Evolutionary conservation across 1,140 invertebrate species (phyloP), one percentile per base, ranked within the genome.

Genomic region (Lordiphosa collinella): DNA sequence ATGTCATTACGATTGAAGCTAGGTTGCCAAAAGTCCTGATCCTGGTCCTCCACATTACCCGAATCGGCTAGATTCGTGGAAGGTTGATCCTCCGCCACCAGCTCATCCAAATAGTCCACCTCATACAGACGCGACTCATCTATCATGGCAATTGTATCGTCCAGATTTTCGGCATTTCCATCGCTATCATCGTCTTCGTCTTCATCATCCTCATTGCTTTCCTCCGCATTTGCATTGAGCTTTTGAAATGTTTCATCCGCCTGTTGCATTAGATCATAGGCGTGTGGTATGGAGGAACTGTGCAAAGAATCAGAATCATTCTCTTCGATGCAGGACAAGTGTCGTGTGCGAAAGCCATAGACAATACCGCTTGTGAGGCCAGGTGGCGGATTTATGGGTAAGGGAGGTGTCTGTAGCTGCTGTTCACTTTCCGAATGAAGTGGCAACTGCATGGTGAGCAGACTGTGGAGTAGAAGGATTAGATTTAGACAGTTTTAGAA

Each of bases 261-360:
- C 52, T 87, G 71, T 55, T 89, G 72, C 58, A 88, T 86, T 36
- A 88, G 57, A 43, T 89, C 87, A 36, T 68, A 84, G 32, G 85
- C 65, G 18, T 72, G 71, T 13, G 86, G 80, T 38, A 87, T 60
- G 8, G 86, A 87, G 0, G 76, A 73, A 4, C 87, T 78, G 41
- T 87, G 82, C 43, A 86, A 46, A 2, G 87, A 89, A 37, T 89
- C 87, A 16, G 87, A 86, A 55, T 88, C 87, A 10, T 89, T 88
- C 48, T 89, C 87, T 46, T 88, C 85, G 47, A 89, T 89, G 69
- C 87, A 89, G 43, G 87, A 89, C 43, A 89, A 48, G 52, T 88
- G 87, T 0, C 87, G 72, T 5, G 87, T 89, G 13, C 87, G 85
- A 56, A 88, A 87, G 5, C 87, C 86, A 52, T 88, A 88, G 5